Conservation (phyloP, 2,888 invertebrate species). For the Poecilobothrus nobilitatus region DNA sequence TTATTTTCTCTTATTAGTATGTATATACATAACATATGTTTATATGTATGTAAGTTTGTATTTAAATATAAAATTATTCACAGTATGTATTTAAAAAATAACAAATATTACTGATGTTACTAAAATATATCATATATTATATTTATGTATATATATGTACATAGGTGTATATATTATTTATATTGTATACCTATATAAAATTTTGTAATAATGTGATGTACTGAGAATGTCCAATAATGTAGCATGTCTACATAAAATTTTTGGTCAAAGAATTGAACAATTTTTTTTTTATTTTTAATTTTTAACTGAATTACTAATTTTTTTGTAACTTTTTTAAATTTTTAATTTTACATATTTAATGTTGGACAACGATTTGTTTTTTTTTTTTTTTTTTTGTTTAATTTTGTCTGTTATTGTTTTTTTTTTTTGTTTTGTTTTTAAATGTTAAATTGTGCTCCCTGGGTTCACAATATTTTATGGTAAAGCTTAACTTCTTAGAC, state of each 20-base stretch:
- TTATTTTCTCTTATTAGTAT: not conserved
- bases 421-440: no score
- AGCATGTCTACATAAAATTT: not conserved
- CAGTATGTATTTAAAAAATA: no score
- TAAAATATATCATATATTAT: no score
- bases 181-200: no score
- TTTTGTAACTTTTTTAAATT: not conserved
- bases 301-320: conserved; percentile 1
- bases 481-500: not conserved
- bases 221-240: not conserved
- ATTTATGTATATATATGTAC: no score
- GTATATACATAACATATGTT: not conserved
- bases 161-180: no score
- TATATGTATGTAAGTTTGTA: no score
- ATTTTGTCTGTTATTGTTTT: no score
- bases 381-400: not conserved
- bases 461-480: not conserved
- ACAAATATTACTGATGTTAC: no score
- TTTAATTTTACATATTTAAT: not conserved
- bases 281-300: not conserved
- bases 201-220: not conserved
- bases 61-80: no score
- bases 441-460: not conserved
- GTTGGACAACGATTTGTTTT: not conserved
- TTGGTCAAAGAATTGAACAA: not conserved